Base-by-base conservation (phyloP, 2,797 vertebrate species). In the Myotis pilosus region DNA sequence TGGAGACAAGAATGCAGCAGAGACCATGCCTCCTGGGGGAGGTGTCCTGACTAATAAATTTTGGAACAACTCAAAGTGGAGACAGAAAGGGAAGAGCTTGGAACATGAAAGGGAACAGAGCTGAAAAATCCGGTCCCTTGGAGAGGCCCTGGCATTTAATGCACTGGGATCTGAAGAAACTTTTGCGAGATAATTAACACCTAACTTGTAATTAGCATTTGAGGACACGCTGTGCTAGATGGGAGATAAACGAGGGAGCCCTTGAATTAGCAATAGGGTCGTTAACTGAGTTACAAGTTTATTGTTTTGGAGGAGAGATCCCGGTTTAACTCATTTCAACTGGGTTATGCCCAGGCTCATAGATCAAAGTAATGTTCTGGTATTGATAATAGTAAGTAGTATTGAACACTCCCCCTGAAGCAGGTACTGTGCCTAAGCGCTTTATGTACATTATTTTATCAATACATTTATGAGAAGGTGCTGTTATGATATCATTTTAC, bases 141-240 rank as follows among this genome's bases (percentile, higher is more conserved):
- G n/a, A 33, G 53, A 12, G 57, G 44, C 9, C 23, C 28, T 51
- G 53, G 33, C 81, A n/a, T 44, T 89, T 25, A 79, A 16, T 49
- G 36, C 33, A 55, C 80, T 92, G 64, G 57, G 36, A 92, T 87
- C 75, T 91, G 79, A 92, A 94, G 89, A 83, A 53, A 64, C n/a
- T 80, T 93, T 66, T 69, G 82, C 81, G 80, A 66, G 71, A 68
- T 86, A 89, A 86, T 94, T 86, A 92, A 86, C 13, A 53, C 36
- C 69, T 80, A 47, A 66, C 66, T 91, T 95, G 36, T 89, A 91
- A 84, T 96, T 95, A 95, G 87, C 90, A 5, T 8, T 33, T 33
- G 86, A 80, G 75, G 66, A 60, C 78, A 80, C 1, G 6, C 89
- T 81, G 76, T 75, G 33, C 33, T 84, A 17, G 44, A 11, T 53